A percentile compares a stretch with the other conserved stretches of the same genome.
phyloP scores from a whole-genome alignment of 2,113 vertebrate genomes.

The Eulemur macaco region DNA sequence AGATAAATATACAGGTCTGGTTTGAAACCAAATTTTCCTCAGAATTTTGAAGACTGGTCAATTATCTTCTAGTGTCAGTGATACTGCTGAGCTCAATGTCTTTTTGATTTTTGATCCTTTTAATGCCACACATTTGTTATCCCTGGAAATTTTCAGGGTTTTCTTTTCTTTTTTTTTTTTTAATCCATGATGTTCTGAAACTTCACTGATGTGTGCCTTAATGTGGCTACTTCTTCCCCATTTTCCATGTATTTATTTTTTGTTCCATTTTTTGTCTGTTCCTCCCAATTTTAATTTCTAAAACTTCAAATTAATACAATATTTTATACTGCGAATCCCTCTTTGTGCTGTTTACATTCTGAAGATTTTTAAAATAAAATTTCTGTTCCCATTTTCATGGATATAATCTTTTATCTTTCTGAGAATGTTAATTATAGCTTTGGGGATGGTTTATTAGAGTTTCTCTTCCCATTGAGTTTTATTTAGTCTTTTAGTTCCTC shows the following conservation, averaged over 20 bases:
- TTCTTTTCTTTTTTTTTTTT: neutral
- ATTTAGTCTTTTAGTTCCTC: slow-evolving; percentile 3
- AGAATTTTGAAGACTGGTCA: neutral
- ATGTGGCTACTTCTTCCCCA: neutral
- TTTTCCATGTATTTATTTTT: neutral
- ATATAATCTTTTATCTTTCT: neutral
- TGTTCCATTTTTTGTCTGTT: neutral
- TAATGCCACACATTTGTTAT: neutral
- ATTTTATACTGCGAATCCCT: neutral
- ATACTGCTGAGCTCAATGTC: too few relatives aligned
- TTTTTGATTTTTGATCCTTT: neutral
- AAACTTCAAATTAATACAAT: neutral
- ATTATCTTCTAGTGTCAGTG: neutral
- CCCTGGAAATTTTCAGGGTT: neutral
- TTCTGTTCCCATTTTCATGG: neutral
- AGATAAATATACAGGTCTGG: neutral
- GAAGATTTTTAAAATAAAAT: neutral
- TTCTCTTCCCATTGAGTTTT: neutral
- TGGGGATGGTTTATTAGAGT: neutral
- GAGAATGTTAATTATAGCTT: neutral
- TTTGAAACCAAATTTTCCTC: neutral
- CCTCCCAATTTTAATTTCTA: neutral
- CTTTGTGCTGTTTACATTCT: neutral
- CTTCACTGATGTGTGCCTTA: neutral
- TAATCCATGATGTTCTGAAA: neutral